Conservation (phyloP, 2,113 vertebrate species). For the Oryzias javanicus region DNA sequence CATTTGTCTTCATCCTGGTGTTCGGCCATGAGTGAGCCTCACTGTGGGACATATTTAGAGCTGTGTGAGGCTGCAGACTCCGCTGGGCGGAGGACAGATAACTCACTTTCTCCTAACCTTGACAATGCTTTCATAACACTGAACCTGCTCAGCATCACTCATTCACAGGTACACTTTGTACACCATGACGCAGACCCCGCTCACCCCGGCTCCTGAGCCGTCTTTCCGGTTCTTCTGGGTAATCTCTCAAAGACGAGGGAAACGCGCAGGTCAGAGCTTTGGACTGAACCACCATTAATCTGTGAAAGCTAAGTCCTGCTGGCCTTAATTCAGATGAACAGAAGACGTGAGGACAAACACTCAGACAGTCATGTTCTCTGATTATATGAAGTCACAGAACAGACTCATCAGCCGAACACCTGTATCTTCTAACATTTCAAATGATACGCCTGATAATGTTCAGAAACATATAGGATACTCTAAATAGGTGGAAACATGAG, state of each 20-base stretch:
- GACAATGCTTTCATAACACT: conserved; percentile 1
- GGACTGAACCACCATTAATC: background rate
- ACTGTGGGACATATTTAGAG: conserved; percentile 21
- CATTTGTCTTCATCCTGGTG: conserved; percentile 7
- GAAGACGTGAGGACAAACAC: too few relatives aligned
- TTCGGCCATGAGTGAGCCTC: conserved; percentile 20
- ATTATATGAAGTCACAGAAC: too few relatives aligned
- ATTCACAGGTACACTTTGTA: conserved; percentile 3
- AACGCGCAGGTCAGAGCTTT: background rate
- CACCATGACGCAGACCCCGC: conserved; percentile 35
- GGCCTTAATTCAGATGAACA: too few relatives aligned
- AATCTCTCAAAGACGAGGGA: conserved; percentile 2
- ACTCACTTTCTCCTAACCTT: conserved; percentile 19
- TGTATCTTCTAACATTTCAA: too few relatives aligned
- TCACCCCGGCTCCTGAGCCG: background rate
- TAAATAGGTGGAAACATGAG: too few relatives aligned
- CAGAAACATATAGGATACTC: too few relatives aligned
- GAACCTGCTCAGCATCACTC: conserved; percentile 23
- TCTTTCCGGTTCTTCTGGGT: background rate
- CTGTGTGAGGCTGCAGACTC: conserved; percentile 12
- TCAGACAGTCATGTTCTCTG: too few relatives aligned
- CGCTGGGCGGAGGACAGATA: conserved; percentile 9
- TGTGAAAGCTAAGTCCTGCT: too few relatives aligned
- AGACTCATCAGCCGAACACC: too few relatives aligned
- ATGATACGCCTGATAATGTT: too few relatives aligned